These are phyloP conservation scores for Dromas ardeola DNA, from an alignment of 2,113 vertebrate genomes.

Conservation along the genomic window DNA sequence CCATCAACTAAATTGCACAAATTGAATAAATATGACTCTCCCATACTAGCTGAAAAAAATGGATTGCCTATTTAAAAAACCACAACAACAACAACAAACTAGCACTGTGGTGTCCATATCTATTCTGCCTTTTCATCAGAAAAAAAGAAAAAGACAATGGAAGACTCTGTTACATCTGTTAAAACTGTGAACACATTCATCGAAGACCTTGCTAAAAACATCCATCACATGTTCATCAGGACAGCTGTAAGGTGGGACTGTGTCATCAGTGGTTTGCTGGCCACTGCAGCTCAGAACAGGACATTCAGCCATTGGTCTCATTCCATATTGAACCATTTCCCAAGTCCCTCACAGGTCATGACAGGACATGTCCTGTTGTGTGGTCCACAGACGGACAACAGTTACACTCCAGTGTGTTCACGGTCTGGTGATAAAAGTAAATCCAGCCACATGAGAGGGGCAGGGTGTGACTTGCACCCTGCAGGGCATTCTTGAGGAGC, in stretches of 20 bases:
- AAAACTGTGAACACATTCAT: background rate
- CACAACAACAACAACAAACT: background rate
- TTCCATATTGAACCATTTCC: rapidly evolving
- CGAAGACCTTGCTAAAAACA: background rate
- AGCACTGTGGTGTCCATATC: background rate
- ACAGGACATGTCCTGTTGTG: background rate
- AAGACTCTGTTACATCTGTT: background rate
- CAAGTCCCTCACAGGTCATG: background rate
- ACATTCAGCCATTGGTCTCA: background rate
- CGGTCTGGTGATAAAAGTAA: background rate
- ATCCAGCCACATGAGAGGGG: background rate
- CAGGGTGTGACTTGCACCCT: background rate
- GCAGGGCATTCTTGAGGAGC: background rate
- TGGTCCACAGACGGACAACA: background rate
- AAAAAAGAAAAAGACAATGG: background rate
- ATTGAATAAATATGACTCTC: background rate
- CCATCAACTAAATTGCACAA: background rate
- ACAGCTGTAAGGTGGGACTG: background rate
- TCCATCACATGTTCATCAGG: background rate
- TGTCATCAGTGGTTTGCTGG: background rate
- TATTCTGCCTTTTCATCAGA: background rate
- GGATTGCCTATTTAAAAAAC: background rate
- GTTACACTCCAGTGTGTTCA: background rate
- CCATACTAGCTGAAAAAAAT: background rate
- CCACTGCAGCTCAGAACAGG: background rate